Evolutionary conservation across 2,113 vertebrate genomes (phyloP).

Genomic region (Ceyx melanurus): DNA sequence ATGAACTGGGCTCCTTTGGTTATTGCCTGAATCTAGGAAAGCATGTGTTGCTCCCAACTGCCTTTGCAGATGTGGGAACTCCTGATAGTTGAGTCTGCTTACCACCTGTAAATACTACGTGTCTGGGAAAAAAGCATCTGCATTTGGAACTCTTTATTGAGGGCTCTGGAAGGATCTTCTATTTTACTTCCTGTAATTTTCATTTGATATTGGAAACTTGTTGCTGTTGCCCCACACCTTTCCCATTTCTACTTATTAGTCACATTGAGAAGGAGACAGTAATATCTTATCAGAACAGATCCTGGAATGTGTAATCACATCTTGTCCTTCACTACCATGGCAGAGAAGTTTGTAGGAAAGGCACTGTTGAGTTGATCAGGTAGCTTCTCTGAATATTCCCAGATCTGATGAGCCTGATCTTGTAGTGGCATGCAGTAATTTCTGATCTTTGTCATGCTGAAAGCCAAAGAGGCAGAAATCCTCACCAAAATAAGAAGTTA

Average conservation of each 20-base stretch:
- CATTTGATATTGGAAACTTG: background rate
- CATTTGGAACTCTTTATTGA: background rate
- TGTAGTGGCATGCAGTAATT: rapidly evolving
- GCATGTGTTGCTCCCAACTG: rapidly evolving
- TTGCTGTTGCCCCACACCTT: background rate
- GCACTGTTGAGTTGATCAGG: background rate
- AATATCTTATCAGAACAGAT: background rate
- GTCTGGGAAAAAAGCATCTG: background rate
- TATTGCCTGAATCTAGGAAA: background rate
- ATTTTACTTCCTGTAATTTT: background rate
- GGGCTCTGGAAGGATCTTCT: background rate
- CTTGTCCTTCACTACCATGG: background rate
- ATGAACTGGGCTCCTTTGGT: background rate
- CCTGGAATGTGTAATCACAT: background rate
- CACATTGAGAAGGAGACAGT: background rate
- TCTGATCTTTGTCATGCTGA: background rate
- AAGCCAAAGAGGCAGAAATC: background rate
- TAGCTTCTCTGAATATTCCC: background rate
- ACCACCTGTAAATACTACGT: background rate
- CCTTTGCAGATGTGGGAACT: background rate
- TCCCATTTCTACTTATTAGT: background rate
- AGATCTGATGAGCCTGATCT: background rate
- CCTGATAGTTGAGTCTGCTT: background rate
- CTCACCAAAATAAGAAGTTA: background rate
- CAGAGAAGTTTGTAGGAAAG: background rate